Conservation (phyloP, 2,888 invertebrate genomes). For the Geotrupes spiniger region DNA sequence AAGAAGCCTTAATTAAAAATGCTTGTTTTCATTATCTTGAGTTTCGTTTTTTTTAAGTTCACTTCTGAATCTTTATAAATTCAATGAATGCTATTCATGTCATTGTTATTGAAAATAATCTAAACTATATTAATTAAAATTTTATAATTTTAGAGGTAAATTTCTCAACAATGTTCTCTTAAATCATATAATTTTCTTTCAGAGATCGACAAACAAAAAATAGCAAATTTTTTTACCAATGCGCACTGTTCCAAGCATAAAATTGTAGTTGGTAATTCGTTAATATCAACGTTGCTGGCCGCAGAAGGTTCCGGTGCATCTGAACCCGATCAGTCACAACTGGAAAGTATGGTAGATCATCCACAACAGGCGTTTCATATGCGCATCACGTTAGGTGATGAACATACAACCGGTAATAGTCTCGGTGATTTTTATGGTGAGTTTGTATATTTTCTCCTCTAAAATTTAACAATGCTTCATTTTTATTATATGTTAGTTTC, state of each 20-base stretch:
- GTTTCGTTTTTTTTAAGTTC: too few species aligned
- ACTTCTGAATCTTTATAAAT: too few species aligned
- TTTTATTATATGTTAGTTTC: constrained; percentile 34
- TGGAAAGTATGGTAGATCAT: constrained; percentile 37
- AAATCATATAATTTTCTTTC: constrained; percentile 7
- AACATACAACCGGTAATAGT: constrained; percentile 37
- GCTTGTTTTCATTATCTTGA: too few species aligned
- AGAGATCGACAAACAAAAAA: constrained; percentile 19
- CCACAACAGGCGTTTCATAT: constrained; percentile 44
- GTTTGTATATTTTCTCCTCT: background rate
- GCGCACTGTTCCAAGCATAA: constrained; percentile 34
- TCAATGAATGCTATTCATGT: too few species aligned
- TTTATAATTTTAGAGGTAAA: too few species aligned
- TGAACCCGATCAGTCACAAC: constrained; percentile 40
- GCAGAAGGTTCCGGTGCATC: constrained; percentile 41
- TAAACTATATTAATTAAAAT: too few species aligned
- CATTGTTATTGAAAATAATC: too few species aligned
- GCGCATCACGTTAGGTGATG: constrained; percentile 45
- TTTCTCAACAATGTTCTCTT: too few species aligned
- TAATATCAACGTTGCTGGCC: constrained; percentile 34
- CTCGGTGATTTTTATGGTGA: constrained; percentile 46
- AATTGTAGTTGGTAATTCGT: constrained; percentile 31
- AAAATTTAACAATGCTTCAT: background rate
- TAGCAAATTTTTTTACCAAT: constrained; percentile 25
- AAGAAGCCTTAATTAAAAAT: too few species aligned